Conservation (phyloP, 2,113 vertebrate species). For the Leptosomus discolor region DNA sequence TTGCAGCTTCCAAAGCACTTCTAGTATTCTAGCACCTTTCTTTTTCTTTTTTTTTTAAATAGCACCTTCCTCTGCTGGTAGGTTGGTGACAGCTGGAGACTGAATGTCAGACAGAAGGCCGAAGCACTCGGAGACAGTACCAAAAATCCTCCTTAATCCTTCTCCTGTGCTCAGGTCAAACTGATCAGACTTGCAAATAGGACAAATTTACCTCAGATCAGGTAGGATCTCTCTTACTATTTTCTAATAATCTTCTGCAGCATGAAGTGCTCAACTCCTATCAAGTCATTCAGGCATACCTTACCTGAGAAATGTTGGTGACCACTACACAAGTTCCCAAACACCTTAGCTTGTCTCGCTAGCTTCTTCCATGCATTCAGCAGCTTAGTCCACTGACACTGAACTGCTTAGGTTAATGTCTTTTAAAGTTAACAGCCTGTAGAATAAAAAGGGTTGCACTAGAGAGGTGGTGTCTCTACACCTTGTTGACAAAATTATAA, state of each 20-base stretch:
- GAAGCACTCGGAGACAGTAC: neutral
- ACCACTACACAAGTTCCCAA: neutral
- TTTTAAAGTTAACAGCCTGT: neutral
- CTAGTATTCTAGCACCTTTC: neutral
- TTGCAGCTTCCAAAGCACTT: slow-evolving; percentile 4
- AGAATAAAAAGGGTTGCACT: neutral
- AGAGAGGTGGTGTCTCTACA: neutral
- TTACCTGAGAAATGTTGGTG: neutral
- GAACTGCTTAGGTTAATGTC: neutral
- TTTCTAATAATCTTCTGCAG: neutral
- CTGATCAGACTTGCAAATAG: neutral
- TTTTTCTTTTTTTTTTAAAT: neutral
- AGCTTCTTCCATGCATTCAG: neutral
- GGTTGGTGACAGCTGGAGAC: slow-evolving; percentile 4
- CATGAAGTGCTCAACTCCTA: neutral
- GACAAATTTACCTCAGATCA: neutral
- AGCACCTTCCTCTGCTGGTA: neutral
- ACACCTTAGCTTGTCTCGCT: neutral
- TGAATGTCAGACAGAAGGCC: slow-evolving; percentile 2
- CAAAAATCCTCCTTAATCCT: neutral
- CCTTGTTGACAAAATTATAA: neutral
- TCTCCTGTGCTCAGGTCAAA: neutral
- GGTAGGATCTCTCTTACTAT: neutral
- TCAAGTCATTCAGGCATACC: neutral
- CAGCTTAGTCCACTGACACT: neutral